Conservation (phyloP, 2,888 invertebrate species). For the Tetranychus truncatus region DNA sequence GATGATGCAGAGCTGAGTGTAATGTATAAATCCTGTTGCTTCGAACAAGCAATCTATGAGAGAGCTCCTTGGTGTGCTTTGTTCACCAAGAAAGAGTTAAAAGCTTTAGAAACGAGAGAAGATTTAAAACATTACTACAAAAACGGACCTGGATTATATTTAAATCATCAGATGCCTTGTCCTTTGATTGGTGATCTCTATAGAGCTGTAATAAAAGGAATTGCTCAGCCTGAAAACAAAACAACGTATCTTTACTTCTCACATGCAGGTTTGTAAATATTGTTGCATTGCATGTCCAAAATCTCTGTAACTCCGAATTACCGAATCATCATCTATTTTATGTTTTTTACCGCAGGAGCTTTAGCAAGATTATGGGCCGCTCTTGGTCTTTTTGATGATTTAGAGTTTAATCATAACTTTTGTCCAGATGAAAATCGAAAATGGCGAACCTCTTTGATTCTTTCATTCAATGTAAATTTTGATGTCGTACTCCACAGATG, state of each 20-base stretch:
- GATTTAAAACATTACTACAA: constrained; percentile 35
- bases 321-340: not conserved
- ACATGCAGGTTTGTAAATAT: constrained; percentile 24
- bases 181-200: constrained; percentile 32
- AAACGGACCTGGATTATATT: constrained; percentile 32
- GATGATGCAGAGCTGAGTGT: constrained; percentile 29
- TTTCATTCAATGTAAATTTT: constrained; percentile 34
- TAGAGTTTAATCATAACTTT: constrained; percentile 23
- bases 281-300: constrained; percentile 18
- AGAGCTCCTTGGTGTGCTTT: constrained; percentile 33
- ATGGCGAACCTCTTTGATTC: constrained; percentile 32
- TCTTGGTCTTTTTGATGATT: constrained; percentile 32
- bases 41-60: constrained; percentile 29
- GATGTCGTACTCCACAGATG: constrained; percentile 33
- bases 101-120: constrained; percentile 32
- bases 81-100: constrained; percentile 31
- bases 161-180: constrained; percentile 33
- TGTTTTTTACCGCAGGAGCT: not conserved
- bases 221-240: constrained; percentile 4
- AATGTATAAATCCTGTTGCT: constrained; percentile 31
- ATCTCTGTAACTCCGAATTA: not conserved
- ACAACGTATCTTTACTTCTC: constrained; percentile 25
- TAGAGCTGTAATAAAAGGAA: constrained; percentile 27
- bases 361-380: constrained; percentile 6
- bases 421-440: constrained; percentile 27